These are phyloP conservation scores for Hoplostethus atlanticus DNA, from an alignment of 2,797 vertebrate genomes.

Conservation along the genomic window DNA sequence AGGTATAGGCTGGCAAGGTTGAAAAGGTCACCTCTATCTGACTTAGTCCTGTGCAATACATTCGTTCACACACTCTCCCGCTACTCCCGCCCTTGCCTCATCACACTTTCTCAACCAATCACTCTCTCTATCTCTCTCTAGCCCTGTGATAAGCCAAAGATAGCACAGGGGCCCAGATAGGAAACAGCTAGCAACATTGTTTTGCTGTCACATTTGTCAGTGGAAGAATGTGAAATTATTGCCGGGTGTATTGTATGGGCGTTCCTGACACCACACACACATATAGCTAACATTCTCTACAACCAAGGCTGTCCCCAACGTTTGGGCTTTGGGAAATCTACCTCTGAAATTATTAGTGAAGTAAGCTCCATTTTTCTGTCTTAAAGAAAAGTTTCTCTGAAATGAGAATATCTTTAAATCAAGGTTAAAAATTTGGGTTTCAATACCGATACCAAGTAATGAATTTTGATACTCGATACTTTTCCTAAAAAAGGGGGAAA, in stretches of 20 bases:
- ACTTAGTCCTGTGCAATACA: neutral
- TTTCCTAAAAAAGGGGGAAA: too few species aligned
- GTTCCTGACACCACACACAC: neutral
- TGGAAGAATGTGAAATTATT: conserved; percentile 21
- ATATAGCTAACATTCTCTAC: neutral
- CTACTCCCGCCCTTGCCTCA: neutral
- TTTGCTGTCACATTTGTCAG: conserved; percentile 41
- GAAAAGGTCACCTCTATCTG: conserved; percentile 9
- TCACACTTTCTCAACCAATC: conserved; percentile 8
- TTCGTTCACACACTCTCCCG: neutral
- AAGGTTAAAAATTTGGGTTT: too few species aligned
- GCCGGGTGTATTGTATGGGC: neutral
- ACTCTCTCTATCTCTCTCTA: neutral
- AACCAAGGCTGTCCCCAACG: too few species aligned
- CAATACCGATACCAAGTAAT: too few species aligned
- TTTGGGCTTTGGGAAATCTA: too few species aligned
- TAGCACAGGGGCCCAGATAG: conserved; percentile 21
- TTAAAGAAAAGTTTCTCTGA: too few species aligned
- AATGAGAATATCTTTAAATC: too few species aligned
- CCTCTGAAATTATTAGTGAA: too few species aligned
- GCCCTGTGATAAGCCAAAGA: conserved; percentile 23
- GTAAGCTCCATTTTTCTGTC: too few species aligned
- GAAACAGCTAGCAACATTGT: conserved; percentile 21
- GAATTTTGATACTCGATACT: too few species aligned
- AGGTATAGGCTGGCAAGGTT: conserved; percentile 11